Conservation (phyloP, 1,140 invertebrate species). For the Lepidotrigona ventralis region DNA sequence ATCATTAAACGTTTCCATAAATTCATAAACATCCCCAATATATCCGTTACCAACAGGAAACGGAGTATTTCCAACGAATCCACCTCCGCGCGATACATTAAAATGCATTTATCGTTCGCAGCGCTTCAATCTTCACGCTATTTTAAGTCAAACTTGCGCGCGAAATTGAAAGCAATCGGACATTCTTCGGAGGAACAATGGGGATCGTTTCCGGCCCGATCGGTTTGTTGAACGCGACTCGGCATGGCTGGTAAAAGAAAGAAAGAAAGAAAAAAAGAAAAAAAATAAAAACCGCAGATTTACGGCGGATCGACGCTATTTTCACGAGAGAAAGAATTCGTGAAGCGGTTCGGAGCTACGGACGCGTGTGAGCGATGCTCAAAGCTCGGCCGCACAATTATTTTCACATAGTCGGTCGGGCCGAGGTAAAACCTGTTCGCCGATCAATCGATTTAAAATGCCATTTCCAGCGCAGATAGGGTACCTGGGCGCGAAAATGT, state of each 20-base stretch:
- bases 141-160: background rate
- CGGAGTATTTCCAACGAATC: no score
- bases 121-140: background rate
- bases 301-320: background rate
- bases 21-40: background rate
- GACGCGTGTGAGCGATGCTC: slow-evolving; percentile 12
- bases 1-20: background rate
- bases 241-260: background rate
- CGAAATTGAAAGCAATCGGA: background rate
- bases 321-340: background rate
- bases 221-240: background rate
- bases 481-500: slow-evolving; percentile 16
- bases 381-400: slow-evolving; percentile 44
- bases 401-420: slow-evolving; percentile 34
- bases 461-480: slow-evolving; percentile 47
- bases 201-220: background rate
- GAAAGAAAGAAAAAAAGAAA: no score
- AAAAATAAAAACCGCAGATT: background rate
- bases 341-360: background rate
- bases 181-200: background rate
- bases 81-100: background rate
- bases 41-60: background rate
- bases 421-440: slow-evolving; percentile 26
- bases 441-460: slow-evolving; percentile 57
- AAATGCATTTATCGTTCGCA: background rate